A percentile compares a stretch with the other conserved stretches of the same genome.
phyloP scores from a whole-genome alignment of 2,888 invertebrate species.

The Brachypterus glaber region DNA sequence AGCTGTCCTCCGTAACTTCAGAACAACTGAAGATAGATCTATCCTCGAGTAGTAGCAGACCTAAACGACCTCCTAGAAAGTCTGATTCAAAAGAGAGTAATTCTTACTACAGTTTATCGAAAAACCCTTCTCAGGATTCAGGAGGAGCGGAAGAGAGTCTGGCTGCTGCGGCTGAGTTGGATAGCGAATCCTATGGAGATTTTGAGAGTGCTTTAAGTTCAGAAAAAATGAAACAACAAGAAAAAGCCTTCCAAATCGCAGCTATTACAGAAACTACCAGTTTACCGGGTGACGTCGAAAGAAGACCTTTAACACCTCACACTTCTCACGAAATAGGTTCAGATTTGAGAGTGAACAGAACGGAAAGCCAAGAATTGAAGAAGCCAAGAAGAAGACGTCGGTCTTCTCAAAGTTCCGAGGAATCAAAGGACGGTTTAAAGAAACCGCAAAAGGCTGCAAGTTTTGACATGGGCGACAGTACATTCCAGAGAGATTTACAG shows the following conservation, averaged over 20 bases:
- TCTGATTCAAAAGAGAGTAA: conserved; percentile 55
- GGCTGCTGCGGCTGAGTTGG: conserved; percentile 46
- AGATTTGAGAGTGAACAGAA: conserved; percentile 37
- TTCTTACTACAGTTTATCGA: conserved; percentile 52
- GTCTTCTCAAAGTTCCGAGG: conserved; percentile 42
- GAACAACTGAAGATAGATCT: conserved; percentile 47
- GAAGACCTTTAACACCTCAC: conserved; percentile 34
- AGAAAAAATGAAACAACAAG: conserved; percentile 37
- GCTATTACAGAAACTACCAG: conserved; percentile 40
- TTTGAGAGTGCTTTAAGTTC: conserved; percentile 59
- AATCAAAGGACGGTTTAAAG: conserved; percentile 38
- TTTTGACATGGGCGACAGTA: conserved; percentile 36
- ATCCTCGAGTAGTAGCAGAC: conserved; percentile 44
- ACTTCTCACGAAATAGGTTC: conserved; percentile 41
- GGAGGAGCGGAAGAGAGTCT: conserved; percentile 42
- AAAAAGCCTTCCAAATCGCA: conserved; percentile 36
- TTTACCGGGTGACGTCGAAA: conserved; percentile 34
- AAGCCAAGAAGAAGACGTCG: conserved; percentile 30
- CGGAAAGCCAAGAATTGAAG: conserved; percentile 42
- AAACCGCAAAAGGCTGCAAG: conserved; percentile 30
- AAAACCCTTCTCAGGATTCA: conserved; percentile 51
- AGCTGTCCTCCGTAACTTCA: conserved; percentile 39
- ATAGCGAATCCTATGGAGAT: conserved; percentile 53
- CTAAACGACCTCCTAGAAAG: conserved; percentile 53
- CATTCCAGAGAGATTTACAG: conserved; percentile 43